These are phyloP conservation scores for Hypsopygia costalis DNA, from an alignment of 2,888 invertebrate genomes.

Conservation along the genomic window DNA sequence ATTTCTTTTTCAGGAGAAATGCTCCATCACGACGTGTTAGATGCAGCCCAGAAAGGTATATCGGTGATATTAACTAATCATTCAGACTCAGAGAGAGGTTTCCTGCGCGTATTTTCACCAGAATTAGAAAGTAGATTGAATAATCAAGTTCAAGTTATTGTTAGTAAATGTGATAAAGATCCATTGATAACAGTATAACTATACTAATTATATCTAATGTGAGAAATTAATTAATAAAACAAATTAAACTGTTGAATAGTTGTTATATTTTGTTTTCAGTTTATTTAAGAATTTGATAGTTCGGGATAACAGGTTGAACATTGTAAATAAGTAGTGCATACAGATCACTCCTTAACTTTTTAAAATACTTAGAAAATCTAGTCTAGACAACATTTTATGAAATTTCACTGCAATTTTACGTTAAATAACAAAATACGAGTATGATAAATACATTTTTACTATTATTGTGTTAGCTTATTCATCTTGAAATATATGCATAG, in stretches of 20 bases:
- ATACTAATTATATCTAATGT: background rate
- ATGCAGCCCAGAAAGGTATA: conserved; percentile 88
- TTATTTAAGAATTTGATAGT: no score
- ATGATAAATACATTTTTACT: background rate
- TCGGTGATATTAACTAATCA: conserved; percentile 95
- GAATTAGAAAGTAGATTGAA: conserved; percentile 54
- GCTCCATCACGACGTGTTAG: conserved; percentile 96
- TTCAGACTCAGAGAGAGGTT: conserved; percentile 96
- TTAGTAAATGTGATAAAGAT: conserved; percentile 88
- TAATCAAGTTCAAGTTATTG: conserved; percentile 80
- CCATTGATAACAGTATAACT: conserved; percentile 85
- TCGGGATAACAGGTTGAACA: no score
- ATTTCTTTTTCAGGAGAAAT: conserved; percentile 84
- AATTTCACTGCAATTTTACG: no score
- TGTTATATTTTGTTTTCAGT: no score
- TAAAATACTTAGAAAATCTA: no score
- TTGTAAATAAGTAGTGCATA: no score
- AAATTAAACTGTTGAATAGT: background rate
- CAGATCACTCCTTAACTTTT: no score
- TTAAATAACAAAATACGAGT: background rate
- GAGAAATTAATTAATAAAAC: background rate
- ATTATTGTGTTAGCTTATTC: background rate
- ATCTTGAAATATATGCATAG: no score
- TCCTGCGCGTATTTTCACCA: conserved; percentile 81
- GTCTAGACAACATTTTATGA: no score